phyloP scores from a whole-genome alignment of 2,888 invertebrate species.

The Caenorhabditis drosophilae region DNA sequence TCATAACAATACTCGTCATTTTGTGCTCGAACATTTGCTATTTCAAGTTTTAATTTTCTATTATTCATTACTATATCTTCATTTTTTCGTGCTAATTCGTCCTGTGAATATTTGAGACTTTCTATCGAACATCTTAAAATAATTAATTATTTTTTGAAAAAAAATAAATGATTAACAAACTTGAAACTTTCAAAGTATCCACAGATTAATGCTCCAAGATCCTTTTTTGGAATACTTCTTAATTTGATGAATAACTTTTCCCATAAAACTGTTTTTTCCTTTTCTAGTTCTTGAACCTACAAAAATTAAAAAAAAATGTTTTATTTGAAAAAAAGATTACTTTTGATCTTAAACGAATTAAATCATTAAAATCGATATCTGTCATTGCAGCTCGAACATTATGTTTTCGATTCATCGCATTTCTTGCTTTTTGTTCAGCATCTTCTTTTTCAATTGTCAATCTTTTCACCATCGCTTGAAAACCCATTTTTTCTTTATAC shows the following conservation, averaged over 20 bases:
- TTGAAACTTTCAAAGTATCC: slow-evolving; percentile 25
- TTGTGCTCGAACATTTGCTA: too few species aligned
- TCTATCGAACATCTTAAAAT: too few species aligned
- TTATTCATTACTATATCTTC: neutral
- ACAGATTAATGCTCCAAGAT: slow-evolving; percentile 11
- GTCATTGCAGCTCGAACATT: slow-evolving; percentile 9
- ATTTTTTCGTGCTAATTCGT: neutral
- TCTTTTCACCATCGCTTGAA: slow-evolving; percentile 8
- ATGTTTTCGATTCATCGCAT: slow-evolving; percentile 7
- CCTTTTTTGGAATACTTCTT: slow-evolving; percentile 11
- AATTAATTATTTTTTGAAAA: too few species aligned
- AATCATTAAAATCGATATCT: slow-evolving; percentile 15
- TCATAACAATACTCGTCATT: too few species aligned
- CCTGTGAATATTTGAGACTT: neutral
- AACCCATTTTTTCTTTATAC: slow-evolving; percentile 9
- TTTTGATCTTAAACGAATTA: slow-evolving; percentile 8
- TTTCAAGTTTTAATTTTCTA: too few species aligned
- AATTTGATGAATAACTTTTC: slow-evolving; percentile 14
- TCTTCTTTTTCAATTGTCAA: slow-evolving; percentile 25
- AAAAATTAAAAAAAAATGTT: too few species aligned
- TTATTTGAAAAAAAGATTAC: neutral
- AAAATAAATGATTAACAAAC: too few species aligned
- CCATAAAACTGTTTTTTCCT: slow-evolving; percentile 18
- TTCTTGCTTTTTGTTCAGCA: slow-evolving; percentile 15
- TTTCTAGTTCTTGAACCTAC: slow-evolving; percentile 9